A percentile compares a stretch with the other conserved stretches of the same genome.
Conservation (phyloP, 2,113 vertebrate genomes). For the Crotalus viridis region DNA sequence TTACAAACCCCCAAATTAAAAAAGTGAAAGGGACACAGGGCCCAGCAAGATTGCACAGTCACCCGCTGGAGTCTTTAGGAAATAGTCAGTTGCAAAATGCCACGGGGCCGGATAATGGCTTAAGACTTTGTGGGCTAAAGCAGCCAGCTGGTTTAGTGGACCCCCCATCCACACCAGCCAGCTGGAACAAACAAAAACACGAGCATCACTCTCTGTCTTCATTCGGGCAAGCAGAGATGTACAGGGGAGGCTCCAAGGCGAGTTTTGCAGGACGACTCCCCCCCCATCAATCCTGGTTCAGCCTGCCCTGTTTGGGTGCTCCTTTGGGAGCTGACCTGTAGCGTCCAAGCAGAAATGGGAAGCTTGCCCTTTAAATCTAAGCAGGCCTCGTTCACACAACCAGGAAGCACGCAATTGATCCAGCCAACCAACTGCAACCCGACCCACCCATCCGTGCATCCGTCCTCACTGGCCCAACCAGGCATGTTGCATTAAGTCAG, state of each 20-base stretch:
- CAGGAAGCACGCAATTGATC: background rate
- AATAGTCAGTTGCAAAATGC: background rate
- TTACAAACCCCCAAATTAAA: background rate
- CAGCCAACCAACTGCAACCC: background rate
- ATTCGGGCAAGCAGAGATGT: background rate
- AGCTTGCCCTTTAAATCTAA: background rate
- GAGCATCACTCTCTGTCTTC: background rate
- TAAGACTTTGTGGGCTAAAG: background rate
- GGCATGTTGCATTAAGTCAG: background rate
- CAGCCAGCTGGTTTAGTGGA: background rate
- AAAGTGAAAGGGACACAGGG: background rate
- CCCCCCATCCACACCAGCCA: background rate
- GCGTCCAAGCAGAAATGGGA: background rate
- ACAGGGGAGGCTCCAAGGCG: background rate
- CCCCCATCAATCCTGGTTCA: background rate
- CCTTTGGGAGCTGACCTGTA: background rate
- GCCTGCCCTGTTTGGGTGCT: background rate
- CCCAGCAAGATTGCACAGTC: background rate
- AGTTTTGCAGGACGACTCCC: background rate
- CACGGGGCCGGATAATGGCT: background rate
- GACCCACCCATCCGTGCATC: background rate
- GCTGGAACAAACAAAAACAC: background rate
- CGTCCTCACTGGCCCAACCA: background rate
- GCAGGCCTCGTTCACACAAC: background rate
- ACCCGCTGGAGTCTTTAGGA: background rate